Evolutionary conservation across 2,113 vertebrate genomes (phyloP), one percentile per base, ranked within the genome.

Genomic region (Morone saxatilis): DNA sequence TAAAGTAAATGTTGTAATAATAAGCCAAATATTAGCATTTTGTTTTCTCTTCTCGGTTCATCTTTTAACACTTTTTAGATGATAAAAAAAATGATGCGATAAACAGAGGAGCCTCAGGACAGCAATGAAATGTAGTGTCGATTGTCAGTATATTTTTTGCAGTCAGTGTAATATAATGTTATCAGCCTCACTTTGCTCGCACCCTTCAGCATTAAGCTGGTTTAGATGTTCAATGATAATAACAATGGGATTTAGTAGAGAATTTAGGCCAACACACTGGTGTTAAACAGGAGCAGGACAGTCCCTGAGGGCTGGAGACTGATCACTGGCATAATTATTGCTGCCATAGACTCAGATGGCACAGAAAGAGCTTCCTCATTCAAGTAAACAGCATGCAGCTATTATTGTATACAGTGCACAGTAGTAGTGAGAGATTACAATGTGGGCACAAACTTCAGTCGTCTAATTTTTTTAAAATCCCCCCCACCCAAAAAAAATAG

Each of bases 281-380:
- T 89, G 76, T 91, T 93, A 84, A 93, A 93, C 57, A 90, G 88
- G 88, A 93, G 81, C 90, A 92, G 92, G 80, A 85, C 83, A 76
- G 72, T 88, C 90, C 92, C 91, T 66, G 71, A 93, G 91, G 91
- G 73, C 75, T 74, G 22, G 65, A 86, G 85, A 78, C 72, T 83
- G 81, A 92, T 91, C 40, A 86, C 83, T 91, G 87, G 47, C 86
- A 89, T 94, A 81, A 91, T 91, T 91, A 88, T 89, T 65, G 62
- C 69, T 78, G 81, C 79, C 65, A 80, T 86, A 65, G 75, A 88
- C 73, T 90, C 85, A 88, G 76, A 67, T 62, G 56, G 36, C 22
- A 72, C 66, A 78, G 65, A 84, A 51, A 25, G 56, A 59, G 54
- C 41, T 51, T 78, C n/a, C 60, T 60, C 68, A 20, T 67, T 83